Evolutionary conservation across 2,113 vertebrate genomes (phyloP).

Genomic region (Myotis yumanensis): DNA sequence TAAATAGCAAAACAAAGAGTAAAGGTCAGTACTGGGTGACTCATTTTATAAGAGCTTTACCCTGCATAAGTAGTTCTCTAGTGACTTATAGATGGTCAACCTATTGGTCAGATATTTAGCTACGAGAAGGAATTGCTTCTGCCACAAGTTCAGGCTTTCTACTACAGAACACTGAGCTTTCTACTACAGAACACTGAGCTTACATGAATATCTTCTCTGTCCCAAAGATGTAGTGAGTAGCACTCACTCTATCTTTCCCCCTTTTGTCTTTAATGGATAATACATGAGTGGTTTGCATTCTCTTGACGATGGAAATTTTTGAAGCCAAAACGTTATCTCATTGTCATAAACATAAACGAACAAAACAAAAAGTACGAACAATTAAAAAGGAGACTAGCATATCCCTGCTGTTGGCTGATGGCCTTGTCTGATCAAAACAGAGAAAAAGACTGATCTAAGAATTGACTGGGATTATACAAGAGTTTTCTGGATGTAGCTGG

Average conservation of each 20-base stretch:
- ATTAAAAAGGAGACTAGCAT: neutral
- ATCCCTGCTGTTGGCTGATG: neutral
- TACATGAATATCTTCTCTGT: neutral
- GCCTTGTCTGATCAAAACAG: conserved; percentile 32
- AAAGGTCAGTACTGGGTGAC: neutral
- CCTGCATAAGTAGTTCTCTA: neutral
- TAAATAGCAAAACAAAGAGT: neutral
- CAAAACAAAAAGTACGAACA: neutral
- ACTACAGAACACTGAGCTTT: neutral
- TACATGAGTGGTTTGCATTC: neutral
- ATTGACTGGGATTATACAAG: neutral
- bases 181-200: neutral
- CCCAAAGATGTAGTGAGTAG: neutral
- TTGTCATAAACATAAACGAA: neutral
- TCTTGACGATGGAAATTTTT: neutral
- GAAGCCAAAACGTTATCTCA: neutral
- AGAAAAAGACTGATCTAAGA: conserved; percentile 20
- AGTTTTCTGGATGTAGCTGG: conserved; percentile 7
- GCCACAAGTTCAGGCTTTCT: neutral
- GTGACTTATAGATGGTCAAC: neutral
- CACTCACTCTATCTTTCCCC: neutral
- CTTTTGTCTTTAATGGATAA: neutral
- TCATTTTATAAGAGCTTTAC: neutral
- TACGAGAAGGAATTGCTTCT: neutral
- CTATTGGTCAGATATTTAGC: neutral